A percentile compares a stretch with the other conserved stretches of the same genome.
Conservation (phyloP, 1,140 invertebrate genomes). For the Drosophila grimshawi region DNA sequence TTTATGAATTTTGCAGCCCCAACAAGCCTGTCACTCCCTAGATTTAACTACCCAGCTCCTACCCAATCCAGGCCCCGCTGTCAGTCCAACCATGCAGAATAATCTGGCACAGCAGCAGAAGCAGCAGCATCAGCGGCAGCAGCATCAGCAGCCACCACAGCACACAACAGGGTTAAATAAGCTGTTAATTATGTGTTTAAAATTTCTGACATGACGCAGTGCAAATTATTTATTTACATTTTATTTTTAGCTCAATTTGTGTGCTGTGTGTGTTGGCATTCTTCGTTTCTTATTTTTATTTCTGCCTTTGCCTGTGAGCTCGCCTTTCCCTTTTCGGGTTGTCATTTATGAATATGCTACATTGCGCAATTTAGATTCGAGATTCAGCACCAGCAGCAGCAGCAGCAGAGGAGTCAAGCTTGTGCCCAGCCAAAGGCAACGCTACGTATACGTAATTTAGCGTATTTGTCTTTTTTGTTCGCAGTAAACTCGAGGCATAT, state of each 20-base stretch:
- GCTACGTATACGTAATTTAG: not conserved
- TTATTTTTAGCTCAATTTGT: constrained; percentile 73
- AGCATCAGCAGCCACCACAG: constrained; percentile 20
- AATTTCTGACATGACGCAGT: constrained; percentile 81
- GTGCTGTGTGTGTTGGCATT: constrained; percentile 18
- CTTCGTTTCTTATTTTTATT: not conserved
- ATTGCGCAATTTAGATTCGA: constrained; percentile 65
- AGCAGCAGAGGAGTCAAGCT: constrained; percentile 19
- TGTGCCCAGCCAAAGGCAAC: constrained; percentile 43
- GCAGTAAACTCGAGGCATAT: not conserved
- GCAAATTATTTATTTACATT: constrained; percentile 82
- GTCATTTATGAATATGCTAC: constrained; percentile 67
- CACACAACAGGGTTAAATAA: constrained; percentile 78
- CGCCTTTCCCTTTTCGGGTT: not conserved
- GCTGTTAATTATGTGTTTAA: constrained; percentile 84
- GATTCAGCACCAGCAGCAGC: constrained; percentile 14
- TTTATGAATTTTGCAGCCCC: constrained; percentile 71
- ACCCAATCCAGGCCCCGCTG: not conserved
- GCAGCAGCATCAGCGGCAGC: constrained; percentile 10
- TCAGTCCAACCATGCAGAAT: constrained; percentile 49
- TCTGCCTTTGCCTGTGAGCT: constrained; percentile 2
- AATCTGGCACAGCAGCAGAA: constrained; percentile 58
- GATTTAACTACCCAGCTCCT: not conserved
- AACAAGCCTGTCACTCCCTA: constrained; percentile 26
- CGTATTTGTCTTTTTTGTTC: not conserved